Evolutionary conservation across 2,888 invertebrate genomes (phyloP).

Genomic region (Hydrotaea cyrtoneurina): DNA sequence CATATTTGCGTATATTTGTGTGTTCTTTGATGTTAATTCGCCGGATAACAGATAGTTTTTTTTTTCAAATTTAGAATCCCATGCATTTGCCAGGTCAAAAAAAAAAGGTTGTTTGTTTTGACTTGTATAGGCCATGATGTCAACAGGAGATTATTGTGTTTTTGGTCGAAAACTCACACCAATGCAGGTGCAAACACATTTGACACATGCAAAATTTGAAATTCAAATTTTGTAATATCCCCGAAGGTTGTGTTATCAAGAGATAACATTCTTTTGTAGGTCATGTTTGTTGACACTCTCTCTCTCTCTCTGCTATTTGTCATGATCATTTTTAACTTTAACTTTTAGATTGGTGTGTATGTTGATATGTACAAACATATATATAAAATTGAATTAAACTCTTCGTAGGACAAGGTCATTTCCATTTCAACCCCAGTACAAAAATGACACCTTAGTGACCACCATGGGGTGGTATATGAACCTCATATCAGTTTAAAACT

Average conservation of each 20-base stretch:
- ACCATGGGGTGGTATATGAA: too few relatives aligned
- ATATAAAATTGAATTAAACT: too few relatives aligned
- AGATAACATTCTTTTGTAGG: neutral
- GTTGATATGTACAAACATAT: too few relatives aligned
- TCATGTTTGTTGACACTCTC: neutral
- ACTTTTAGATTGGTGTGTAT: too few relatives aligned
- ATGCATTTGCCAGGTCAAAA: too few relatives aligned
- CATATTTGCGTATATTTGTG: neutral
- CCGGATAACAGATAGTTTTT: neutral
- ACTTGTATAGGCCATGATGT: neutral
- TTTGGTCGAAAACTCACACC: neutral
- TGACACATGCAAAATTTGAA: neutral
- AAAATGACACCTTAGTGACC: too few relatives aligned
- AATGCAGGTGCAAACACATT: neutral
- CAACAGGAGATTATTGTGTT: neutral
- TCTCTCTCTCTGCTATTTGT: neutral
- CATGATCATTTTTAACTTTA: too few relatives aligned
- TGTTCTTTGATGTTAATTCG: neutral
- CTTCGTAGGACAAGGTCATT: too few relatives aligned
- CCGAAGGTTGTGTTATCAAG: neutral
- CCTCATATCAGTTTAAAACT: too few relatives aligned
- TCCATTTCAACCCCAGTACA: too few relatives aligned
- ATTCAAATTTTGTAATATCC: neutral
- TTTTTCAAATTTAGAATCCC: neutral
- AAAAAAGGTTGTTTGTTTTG: neutral